phyloP scores from a whole-genome alignment of 2,797 vertebrate species.

The Pogonophryne albipinna region DNA sequence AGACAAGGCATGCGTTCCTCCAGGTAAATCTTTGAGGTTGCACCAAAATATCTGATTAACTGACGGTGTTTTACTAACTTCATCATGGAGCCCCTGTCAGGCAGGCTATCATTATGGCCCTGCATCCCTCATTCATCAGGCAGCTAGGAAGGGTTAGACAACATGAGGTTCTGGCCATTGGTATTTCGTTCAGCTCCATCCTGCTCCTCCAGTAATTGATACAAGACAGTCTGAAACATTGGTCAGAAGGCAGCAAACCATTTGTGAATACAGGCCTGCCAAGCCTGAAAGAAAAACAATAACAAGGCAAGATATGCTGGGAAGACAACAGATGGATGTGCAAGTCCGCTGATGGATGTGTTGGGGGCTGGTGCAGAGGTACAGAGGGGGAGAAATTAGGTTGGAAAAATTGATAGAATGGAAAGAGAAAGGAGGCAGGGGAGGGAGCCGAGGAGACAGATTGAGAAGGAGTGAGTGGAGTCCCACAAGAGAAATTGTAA shows the following conservation, averaged over 20 bases:
- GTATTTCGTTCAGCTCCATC: slow-evolving; percentile 53
- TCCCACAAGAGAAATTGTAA: slow-evolving; percentile 94
- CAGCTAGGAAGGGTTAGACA: slow-evolving; percentile 33
- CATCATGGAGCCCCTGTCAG: background rate
- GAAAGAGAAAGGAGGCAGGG: slow-evolving; percentile 57
- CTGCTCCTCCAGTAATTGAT: slow-evolving; percentile 75
- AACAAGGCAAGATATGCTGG: slow-evolving; percentile 61
- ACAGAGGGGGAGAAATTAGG: slow-evolving; percentile 64
- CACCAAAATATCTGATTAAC: slow-evolving; percentile 19
- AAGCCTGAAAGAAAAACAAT: slow-evolving; percentile 78
- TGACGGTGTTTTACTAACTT: background rate
- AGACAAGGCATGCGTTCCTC: slow-evolving; percentile 22
- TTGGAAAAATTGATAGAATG: slow-evolving; percentile 55
- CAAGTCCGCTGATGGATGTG: slow-evolving; percentile 72
- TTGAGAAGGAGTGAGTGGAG: slow-evolving; percentile 89
- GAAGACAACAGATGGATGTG: slow-evolving; percentile 73
- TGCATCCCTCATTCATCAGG: slow-evolving; percentile 27
- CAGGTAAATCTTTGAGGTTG: slow-evolving; percentile 36
- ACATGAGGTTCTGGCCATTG: slow-evolving; percentile 48
- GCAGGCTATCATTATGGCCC: background rate
- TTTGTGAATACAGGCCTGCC: slow-evolving; percentile 74
- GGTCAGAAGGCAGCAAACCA: slow-evolving; percentile 77
- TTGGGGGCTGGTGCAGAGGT: slow-evolving; percentile 57
- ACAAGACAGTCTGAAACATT: slow-evolving; percentile 72
- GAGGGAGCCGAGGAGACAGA: slow-evolving; percentile 69